Percentiles rank a stretch among this genome's conserved stretches.
Evolutionary conservation across 2,113 vertebrate genomes (phyloP).

Genomic region (Typhlomys cinereus): DNA sequence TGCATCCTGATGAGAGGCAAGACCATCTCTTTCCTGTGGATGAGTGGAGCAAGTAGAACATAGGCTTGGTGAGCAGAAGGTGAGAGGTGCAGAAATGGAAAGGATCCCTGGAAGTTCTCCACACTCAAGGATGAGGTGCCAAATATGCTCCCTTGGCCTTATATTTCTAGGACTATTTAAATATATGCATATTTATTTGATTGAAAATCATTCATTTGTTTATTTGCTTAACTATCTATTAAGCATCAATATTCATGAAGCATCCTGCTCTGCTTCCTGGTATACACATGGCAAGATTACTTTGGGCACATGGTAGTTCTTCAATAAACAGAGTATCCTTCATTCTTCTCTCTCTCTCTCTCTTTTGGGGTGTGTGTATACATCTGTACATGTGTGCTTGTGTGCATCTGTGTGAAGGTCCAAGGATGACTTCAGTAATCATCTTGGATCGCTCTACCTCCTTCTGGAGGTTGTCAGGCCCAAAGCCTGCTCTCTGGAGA

Average conservation of each 20-base stretch:
- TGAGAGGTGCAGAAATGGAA: neutral
- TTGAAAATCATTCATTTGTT: neutral
- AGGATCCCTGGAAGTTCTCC: neutral
- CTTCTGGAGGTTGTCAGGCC: too few species aligned
- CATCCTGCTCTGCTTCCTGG: neutral
- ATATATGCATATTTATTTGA: neutral
- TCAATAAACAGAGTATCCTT: neutral
- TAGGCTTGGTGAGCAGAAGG: accelerated
- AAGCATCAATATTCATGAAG: neutral
- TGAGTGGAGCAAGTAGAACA: neutral
- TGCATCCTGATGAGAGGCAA: neutral
- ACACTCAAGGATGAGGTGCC: neutral
- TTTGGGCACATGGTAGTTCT: accelerated
- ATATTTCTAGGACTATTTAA: neutral
- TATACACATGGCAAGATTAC: accelerated
- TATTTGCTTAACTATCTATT: slow-evolving; percentile 9
- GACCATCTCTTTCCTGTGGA: neutral
- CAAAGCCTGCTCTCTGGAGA: too few species aligned
- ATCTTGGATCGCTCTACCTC: too few species aligned
- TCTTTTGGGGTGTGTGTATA: too few species aligned
- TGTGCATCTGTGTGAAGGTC: too few species aligned
- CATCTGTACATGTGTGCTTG: too few species aligned
- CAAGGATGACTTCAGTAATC: too few species aligned
- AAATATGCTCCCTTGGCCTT: neutral
- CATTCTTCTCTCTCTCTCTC: too few species aligned